phyloP scores from a whole-genome alignment of 2,113 vertebrate genomes.

The Spermophilus dauricus region DNA sequence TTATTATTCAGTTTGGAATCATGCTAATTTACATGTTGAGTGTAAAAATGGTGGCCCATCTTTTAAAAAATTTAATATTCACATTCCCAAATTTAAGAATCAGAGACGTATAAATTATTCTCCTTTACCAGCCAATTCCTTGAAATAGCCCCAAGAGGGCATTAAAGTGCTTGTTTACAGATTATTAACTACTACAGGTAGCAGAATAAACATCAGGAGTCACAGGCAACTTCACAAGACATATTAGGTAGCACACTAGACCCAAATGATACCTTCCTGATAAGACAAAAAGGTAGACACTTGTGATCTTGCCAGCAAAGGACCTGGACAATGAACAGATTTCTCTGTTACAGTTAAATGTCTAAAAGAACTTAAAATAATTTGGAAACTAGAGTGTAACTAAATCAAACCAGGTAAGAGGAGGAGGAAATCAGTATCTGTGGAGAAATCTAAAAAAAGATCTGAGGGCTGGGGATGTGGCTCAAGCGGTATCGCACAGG shows the following conservation, averaged over 20 bases:
- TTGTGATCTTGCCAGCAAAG: slow-evolving; percentile 7
- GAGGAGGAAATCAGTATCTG: background rate
- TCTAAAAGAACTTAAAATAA: slow-evolving; percentile 34
- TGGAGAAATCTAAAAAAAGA: slow-evolving; percentile 51
- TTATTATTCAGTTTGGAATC: background rate
- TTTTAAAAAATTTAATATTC: slow-evolving; percentile 50
- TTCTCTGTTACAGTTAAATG: background rate
- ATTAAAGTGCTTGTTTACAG: slow-evolving; percentile 1
- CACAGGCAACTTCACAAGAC: slow-evolving; percentile 1
- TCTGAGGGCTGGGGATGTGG: background rate
- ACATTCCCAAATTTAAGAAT: slow-evolving; percentile 13
- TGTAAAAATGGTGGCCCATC: background rate
- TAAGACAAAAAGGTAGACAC: slow-evolving; percentile 5
- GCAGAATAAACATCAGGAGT: slow-evolving; percentile 18
- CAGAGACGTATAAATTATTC: background rate
- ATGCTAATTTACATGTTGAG: background rate
- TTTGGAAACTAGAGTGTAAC: background rate
- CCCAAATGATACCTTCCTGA: background rate
- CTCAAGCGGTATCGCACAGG: too few species aligned
- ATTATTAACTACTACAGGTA: slow-evolving; percentile 12
- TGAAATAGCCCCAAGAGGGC: background rate
- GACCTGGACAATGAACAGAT: background rate
- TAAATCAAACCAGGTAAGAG: slow-evolving; percentile 40
- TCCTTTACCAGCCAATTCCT: slow-evolving; percentile 29
- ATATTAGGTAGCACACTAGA: background rate